Base-by-base conservation (phyloP, 2,888 invertebrate genomes). In the Brachypterus glaber region DNA sequence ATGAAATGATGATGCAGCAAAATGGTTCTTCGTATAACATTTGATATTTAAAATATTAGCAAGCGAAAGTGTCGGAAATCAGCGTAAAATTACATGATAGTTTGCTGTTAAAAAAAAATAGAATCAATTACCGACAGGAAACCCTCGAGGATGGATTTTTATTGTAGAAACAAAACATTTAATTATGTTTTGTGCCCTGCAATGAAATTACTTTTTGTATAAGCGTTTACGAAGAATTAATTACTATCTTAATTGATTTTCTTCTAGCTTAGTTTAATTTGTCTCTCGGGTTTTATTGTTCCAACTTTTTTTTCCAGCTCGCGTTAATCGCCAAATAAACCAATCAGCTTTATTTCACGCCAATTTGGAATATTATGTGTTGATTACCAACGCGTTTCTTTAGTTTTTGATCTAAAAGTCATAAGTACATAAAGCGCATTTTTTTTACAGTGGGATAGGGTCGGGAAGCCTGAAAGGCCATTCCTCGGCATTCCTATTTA, bases 191-290 rank as follows among this genome's bases (percentile, higher is more conserved):
- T 60, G 58, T 58, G 55, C 55, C 53, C 52, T 50, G 55, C 53
- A 57, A 57, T 56, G 57, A 58, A 58, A 60, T 61, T 60, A 57
- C 54, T 60, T 60, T 59, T 58, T 59, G 57, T 54, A 52, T 48
- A 48, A 53, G 51, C 55, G 57, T 58, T 60, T 57, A 57, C 57
- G 55, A 55, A 55, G 59, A 60, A 61, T 60, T 60, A 60, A 61
- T 61, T 60, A 55, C 57, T 54, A 50, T 52, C 56, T 55, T 61
- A 60, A 60, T 60, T 59, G 59, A 61, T 60, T 61, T 60, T 55
- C 60, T 57, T 57, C 55, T 55, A 55, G 55, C 54, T 55, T 51
- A 54, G 50, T 55, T 53, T 57, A 57, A 56, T 57, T 55, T 51
- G 52, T 53, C 53, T 52, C 54, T 50, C 47, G 54, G 49, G 55